Evolutionary conservation across 1,140 invertebrate species (phyloP), one percentile per base, ranked within the genome.

Genomic region (Callitettix versicolor): DNA sequence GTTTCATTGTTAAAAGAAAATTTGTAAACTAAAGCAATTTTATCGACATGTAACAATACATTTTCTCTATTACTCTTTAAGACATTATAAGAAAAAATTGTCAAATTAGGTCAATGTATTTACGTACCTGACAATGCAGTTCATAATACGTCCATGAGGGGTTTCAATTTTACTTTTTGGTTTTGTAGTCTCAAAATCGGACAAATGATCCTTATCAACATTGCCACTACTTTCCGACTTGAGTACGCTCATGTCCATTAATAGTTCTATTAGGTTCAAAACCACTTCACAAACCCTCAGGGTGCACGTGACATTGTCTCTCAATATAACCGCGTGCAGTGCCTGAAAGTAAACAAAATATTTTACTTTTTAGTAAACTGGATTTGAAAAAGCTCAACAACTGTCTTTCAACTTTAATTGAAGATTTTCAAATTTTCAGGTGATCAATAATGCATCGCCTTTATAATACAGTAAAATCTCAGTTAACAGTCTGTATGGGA

Each of bases 221-320:
- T 30, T 30, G 26, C 26, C 9, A 30, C 26, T 30, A 30, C 26
- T 30, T 30, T 30, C 26, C 56, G 73, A 75, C 61, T 84, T 85
- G 50, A 88, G 71, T 6, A 95, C 81, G 3, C 88, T 89, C 70
- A 95, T 81, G 60, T 95, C 90, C 66, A 96, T 79, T 0, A 97
- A 67, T 0, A 92, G 77, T 65, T 95, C 91, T 1, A 94, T 77
- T 26, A 97, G 74, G 65, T 94, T 95, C 0, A 97, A 69, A 57
- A 95, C 85, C 3, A 86, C 85, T 69, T 95, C 91, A 69, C 93
- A 86, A 2, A 96, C 87, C 22, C 90, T 76, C 2, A 92, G 70
- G 0, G 88, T 88, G 63, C 86, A 90, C 59, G 83, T 82, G 41
- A 80, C 75, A 58, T 69, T 78, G 59, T 91, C 85, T 60, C 88